Conservation (phyloP, 2,797 vertebrate species). For the Hoplostethus atlanticus region DNA sequence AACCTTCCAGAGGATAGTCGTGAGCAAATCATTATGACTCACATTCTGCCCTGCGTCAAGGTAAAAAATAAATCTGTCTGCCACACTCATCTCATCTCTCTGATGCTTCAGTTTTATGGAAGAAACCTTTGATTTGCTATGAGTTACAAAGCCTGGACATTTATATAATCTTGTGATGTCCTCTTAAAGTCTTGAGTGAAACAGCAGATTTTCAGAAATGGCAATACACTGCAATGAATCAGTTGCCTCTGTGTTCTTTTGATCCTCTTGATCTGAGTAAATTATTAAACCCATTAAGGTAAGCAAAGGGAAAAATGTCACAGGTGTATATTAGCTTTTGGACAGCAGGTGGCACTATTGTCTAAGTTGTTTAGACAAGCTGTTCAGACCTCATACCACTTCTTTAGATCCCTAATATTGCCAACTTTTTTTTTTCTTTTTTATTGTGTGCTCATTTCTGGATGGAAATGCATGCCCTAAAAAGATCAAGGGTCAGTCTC, state of each 20-base stretch:
- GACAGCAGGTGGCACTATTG: slow-evolving; percentile 82
- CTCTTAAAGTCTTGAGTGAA: background rate
- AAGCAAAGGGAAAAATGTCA: background rate
- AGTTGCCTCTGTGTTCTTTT: background rate
- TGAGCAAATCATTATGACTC: slow-evolving; percentile 91
- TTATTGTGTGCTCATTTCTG: background rate
- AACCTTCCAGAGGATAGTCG: slow-evolving; percentile 89
- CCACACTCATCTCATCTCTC: slow-evolving; percentile 7
- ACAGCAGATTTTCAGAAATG: background rate
- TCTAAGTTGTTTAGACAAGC: background rate
- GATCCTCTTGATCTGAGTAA: background rate
- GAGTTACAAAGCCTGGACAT: background rate
- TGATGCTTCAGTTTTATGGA: slow-evolving; percentile 8
- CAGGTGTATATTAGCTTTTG: slow-evolving; percentile 25
- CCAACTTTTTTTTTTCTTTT: background rate
- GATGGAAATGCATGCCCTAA: background rate
- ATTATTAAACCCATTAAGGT: background rate
- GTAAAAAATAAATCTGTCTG: slow-evolving; percentile 67
- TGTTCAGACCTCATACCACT: background rate
- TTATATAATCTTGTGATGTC: slow-evolving; percentile 1
- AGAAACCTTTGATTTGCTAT: background rate
- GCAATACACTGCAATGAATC: background rate
- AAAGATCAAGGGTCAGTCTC: background rate
- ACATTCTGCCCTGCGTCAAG: slow-evolving; percentile 91
- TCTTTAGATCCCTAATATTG: background rate